These are phyloP conservation scores for Ornithorhynchus anatinus DNA, from an alignment of 2,113 vertebrate genomes.

Conservation along the genomic window DNA sequence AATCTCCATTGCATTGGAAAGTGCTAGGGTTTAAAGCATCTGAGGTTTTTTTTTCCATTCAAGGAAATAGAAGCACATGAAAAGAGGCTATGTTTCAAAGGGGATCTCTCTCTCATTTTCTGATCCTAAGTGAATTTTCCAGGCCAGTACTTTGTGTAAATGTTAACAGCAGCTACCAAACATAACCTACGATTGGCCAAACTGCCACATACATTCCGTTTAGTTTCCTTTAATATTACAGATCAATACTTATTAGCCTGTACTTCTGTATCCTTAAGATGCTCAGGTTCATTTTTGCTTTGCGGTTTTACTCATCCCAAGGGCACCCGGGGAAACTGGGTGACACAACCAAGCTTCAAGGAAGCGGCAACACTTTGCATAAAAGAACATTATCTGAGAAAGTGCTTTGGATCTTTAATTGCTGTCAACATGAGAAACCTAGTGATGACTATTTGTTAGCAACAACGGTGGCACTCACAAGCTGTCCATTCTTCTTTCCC, in stretches of 20 bases:
- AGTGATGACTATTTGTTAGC: slow-evolving; percentile 16
- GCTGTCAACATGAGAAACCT: slow-evolving; percentile 40
- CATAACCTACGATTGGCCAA: background rate
- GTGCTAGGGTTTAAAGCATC: background rate
- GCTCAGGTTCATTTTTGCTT: slow-evolving; percentile 45
- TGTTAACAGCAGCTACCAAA: slow-evolving; percentile 23
- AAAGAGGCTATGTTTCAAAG: background rate
- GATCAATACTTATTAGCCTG: slow-evolving; percentile 22
- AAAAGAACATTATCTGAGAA: slow-evolving; percentile 26
- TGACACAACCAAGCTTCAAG: slow-evolving; percentile 19
- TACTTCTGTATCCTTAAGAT: slow-evolving; percentile 12
- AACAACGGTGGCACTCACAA: background rate
- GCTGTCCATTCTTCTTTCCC: background rate
- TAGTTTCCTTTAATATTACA: background rate
- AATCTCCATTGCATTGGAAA: background rate
- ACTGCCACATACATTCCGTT: too few species aligned
- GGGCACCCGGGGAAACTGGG: slow-evolving; percentile 32
- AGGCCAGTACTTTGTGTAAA: background rate
- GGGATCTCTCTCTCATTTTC: background rate
- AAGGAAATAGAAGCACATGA: background rate
- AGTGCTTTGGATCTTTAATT: slow-evolving; percentile 31
- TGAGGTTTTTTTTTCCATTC: background rate
- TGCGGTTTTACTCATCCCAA: slow-evolving; percentile 3
- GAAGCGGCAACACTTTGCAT: slow-evolving; percentile 17
- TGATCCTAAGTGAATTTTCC: too few species aligned